phyloP scores from a whole-genome alignment of 2,113 vertebrate genomes.

The Taxidea taxus region DNA sequence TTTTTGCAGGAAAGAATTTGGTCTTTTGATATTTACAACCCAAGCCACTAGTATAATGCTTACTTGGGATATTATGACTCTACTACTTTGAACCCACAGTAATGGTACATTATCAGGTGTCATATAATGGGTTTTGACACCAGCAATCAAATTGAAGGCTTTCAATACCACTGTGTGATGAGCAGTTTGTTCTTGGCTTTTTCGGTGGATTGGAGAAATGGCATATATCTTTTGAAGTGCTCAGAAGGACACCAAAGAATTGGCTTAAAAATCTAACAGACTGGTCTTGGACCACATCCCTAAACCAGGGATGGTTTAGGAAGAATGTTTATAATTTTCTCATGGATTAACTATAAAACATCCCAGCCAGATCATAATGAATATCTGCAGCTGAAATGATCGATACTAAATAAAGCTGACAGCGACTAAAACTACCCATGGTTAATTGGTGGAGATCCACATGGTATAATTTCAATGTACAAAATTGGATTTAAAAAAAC shows the following conservation, averaged over 20 bases:
- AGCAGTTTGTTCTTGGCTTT: background rate
- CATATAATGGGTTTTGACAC: background rate
- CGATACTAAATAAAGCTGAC: conserved; percentile 36
- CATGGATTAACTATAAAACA: background rate
- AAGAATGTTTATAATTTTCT: conserved; percentile 31
- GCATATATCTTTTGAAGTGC: background rate
- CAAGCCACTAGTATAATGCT: background rate
- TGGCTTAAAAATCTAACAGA: conserved; percentile 13
- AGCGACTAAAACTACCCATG: background rate
- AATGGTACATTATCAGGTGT: background rate
- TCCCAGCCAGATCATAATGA: background rate
- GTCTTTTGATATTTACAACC: background rate
- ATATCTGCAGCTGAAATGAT: conserved; percentile 21
- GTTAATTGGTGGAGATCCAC: background rate
- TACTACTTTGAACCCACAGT: background rate
- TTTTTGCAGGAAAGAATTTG: background rate
- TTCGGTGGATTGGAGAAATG: background rate
- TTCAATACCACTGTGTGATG: background rate
- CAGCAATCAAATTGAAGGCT: background rate
- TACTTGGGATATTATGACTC: background rate
- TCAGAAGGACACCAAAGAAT: background rate
- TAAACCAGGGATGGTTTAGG: background rate
- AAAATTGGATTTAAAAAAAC: background rate
- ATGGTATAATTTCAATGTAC: background rate
- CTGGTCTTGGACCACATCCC: background rate